Evolutionary conservation across 2,888 invertebrate genomes (phyloP).

Genomic region (Drosophila picticornis): DNA sequence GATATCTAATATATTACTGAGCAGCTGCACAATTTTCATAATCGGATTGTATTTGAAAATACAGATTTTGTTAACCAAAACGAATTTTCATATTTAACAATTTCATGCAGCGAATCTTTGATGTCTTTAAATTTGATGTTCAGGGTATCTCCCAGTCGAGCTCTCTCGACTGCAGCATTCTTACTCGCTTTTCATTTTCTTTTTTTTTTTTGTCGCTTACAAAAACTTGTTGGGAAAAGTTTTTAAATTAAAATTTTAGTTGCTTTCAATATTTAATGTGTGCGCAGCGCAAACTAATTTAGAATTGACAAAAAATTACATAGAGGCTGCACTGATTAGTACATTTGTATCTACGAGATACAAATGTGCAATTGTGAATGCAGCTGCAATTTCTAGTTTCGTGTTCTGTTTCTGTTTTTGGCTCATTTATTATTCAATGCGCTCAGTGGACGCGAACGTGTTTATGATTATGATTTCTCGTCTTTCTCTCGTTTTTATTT

Average conservation of each 20-base stretch:
- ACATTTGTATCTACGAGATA: conserved; percentile 27
- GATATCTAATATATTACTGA: not conserved
- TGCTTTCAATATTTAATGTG: conserved; percentile 63
- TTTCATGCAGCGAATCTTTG: not conserved
- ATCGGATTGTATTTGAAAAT: not conserved
- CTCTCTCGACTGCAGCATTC: not conserved
- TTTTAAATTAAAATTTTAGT: conserved; percentile 64
- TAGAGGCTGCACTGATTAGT: conserved; percentile 20
- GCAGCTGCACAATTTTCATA: not conserved
- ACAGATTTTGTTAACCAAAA: not conserved
- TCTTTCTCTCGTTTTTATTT: conserved; percentile 32
- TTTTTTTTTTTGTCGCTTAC: conserved; percentile 4
- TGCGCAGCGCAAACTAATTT: conserved; percentile 56
- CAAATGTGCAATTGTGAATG: conserved; percentile 40
- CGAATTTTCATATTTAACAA: not conserved
- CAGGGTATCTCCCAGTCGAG: not conserved
- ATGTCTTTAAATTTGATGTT: not conserved
- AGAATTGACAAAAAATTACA: conserved; percentile 56
- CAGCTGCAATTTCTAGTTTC: conserved; percentile 4
- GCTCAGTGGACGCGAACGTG: conserved; percentile 43
- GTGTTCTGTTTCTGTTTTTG: conserved; percentile 30
- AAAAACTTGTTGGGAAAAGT: conserved; percentile 40
- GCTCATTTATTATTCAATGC: conserved; percentile 68
- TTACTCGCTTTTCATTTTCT: not conserved
- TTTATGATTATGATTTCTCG: conserved; percentile 69